Conservation (phyloP, 1,140 invertebrate species). For the Neodiprion lecontei region DNA sequence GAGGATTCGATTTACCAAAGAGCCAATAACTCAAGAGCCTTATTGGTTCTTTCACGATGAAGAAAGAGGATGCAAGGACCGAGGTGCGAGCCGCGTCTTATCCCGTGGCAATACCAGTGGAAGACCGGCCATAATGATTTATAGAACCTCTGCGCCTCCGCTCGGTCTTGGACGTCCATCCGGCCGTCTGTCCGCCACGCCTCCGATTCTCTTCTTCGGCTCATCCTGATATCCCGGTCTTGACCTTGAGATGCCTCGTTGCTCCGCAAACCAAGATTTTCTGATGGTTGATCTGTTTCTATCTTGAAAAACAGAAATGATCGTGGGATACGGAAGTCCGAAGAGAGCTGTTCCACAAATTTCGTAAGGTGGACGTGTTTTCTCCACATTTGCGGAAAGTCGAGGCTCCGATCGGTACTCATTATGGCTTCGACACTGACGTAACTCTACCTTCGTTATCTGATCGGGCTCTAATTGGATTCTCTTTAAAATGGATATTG, state of each 20-base stretch:
- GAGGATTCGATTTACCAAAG: not conserved
- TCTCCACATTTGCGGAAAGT: too few relatives aligned
- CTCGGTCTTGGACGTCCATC: not conserved
- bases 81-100: too few relatives aligned
- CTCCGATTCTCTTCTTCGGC: slow-evolving; percentile 50
- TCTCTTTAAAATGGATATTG: too few relatives aligned
- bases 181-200: slow-evolving; percentile 34
- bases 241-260: not conserved
- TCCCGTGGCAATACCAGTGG: too few relatives aligned
- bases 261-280: not conserved
- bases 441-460: too few relatives aligned
- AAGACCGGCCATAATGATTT: slow-evolving; percentile 45
- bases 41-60: slow-evolving; percentile 5
- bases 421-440: too few relatives aligned
- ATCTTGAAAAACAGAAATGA: too few relatives aligned
- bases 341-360: not conserved
- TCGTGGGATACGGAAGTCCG: not conserved
- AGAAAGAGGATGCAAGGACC: not conserved
- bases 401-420: too few relatives aligned
- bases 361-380: not conserved
- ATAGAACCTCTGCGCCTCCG: slow-evolving; percentile 30
- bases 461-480: too few relatives aligned
- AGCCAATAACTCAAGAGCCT: slow-evolving; percentile 3
- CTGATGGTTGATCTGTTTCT: too few relatives aligned
- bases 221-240: slow-evolving; percentile 40